These are phyloP conservation scores for Rhagonycha fulva DNA, from an alignment of 2,888 invertebrate species.

Conservation along the genomic window DNA sequence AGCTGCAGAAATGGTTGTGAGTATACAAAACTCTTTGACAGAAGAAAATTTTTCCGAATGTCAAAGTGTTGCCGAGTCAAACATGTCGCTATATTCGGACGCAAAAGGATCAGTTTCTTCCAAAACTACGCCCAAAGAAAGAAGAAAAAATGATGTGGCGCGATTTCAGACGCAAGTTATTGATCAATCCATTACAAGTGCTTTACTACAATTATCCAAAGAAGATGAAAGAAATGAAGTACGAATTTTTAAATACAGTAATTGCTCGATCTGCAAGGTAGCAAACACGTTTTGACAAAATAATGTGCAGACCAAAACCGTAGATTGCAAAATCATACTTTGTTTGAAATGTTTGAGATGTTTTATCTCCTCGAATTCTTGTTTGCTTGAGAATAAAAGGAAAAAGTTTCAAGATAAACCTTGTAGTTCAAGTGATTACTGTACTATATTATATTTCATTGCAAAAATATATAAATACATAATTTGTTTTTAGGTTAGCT, in stretches of 20 bases:
- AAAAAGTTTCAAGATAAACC: neutral
- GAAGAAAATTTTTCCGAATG: conserved; percentile 37
- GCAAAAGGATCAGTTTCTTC: neutral
- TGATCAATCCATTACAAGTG: conserved; percentile 43
- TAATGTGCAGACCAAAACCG: no score
- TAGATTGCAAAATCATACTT: no score
- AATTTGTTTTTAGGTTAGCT: neutral
- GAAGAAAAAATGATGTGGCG: conserved; percentile 67
- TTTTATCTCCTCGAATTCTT: neutral
- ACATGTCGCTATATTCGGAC: neutral
- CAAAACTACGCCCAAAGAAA: conserved; percentile 66
- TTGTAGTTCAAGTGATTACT: no score
- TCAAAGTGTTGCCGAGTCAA: conserved; percentile 30
- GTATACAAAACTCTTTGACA: conserved; percentile 44
- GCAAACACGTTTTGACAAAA: no score
- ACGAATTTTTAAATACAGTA: neutral
- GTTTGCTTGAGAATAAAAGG: neutral
- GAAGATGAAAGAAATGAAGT: conserved; percentile 21
- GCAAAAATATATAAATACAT: neutral
- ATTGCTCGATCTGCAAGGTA: no score
- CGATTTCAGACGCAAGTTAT: conserved; percentile 72
- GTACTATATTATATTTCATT: neutral
- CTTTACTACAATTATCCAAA: conserved; percentile 41
- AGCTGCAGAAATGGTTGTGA: conserved; percentile 62
- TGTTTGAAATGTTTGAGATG: no score